Conservation (phyloP, 2,113 vertebrate genomes). For the Tragulus kanchil region DNA sequence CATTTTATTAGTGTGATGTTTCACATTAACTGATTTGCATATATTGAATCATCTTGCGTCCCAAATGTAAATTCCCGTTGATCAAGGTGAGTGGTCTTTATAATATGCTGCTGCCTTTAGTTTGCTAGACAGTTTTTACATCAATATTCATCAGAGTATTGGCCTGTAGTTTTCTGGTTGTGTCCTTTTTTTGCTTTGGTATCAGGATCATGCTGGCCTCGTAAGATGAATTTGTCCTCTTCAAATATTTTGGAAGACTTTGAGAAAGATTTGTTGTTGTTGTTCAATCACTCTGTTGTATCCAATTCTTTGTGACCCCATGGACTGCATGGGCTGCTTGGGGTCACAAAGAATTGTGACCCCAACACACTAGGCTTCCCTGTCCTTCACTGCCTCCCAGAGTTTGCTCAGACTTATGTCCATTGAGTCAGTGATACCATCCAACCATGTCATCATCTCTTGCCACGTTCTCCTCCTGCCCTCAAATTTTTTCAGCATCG, state of each 20-base stretch:
- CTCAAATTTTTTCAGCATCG: too few species aligned
- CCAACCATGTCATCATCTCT: too few species aligned
- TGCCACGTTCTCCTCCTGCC: too few species aligned
- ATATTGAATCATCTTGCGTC: background rate
- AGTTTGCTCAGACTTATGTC: too few species aligned
- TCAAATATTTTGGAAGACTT: background rate
- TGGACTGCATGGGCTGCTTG: too few species aligned
- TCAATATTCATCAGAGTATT: background rate
- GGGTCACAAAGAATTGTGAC: too few species aligned
- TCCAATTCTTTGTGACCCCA: too few species aligned
- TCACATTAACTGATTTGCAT: background rate
- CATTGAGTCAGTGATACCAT: too few species aligned
- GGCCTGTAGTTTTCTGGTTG: background rate
- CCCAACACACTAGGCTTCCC: too few species aligned
- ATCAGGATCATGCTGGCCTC: background rate
- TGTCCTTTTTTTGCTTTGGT: background rate
- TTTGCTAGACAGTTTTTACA: background rate
- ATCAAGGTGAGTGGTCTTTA: background rate
- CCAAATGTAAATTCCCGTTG: background rate
- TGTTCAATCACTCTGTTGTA: too few species aligned
- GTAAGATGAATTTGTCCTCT: background rate
- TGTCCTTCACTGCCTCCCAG: too few species aligned
- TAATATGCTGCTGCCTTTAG: background rate
- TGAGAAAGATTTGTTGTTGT: background rate
- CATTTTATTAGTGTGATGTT: background rate